Percentiles rank a stretch among this genome's conserved stretches.
Conservation (phyloP, 2,888 invertebrate genomes). For the Ethmia dodecea region DNA sequence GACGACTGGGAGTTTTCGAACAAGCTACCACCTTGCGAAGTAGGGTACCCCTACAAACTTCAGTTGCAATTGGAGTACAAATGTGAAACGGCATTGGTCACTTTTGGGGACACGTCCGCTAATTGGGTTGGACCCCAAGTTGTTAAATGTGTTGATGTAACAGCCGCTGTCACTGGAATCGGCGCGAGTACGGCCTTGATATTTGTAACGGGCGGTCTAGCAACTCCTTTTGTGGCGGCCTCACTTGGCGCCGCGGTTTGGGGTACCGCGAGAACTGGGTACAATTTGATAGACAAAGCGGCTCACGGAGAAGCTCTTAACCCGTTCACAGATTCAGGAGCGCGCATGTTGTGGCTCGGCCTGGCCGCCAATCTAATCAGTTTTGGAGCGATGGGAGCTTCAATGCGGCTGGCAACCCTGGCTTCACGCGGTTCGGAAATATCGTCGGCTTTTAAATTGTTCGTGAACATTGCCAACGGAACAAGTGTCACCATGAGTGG, state of each 20-base stretch:
- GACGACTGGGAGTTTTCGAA: too few relatives aligned
- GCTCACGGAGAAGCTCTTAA: constrained; percentile 22
- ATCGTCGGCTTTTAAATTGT: constrained; percentile 19
- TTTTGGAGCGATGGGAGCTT: constrained; percentile 26
- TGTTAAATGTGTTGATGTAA: too few relatives aligned
- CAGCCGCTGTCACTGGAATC: too few relatives aligned
- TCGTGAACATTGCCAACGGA: constrained; percentile 24
- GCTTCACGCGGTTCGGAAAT: constrained; percentile 22
- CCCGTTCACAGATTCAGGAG: constrained; percentile 21
- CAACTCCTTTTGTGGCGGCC: constrained; percentile 19
- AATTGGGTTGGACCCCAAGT: too few relatives aligned
- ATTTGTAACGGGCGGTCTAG: constrained; percentile 21
- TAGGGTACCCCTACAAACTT: too few relatives aligned
- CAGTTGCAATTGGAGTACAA: too few relatives aligned
- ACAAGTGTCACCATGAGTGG: constrained; percentile 22
- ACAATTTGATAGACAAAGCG: constrained; percentile 22
- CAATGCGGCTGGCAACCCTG: constrained; percentile 23
- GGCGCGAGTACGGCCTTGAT: constrained; percentile 16
- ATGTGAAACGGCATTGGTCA: too few relatives aligned
- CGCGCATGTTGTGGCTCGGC: constrained; percentile 25
- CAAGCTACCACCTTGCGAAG: too few relatives aligned
- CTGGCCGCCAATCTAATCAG: constrained; percentile 24
- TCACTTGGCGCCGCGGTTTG: constrained; percentile 18
- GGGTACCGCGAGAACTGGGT: constrained; percentile 19
- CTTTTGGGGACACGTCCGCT: too few relatives aligned